Evolutionary conservation across 2,888 invertebrate species (phyloP).

Genomic region (Falcaria lacertinaria): DNA sequence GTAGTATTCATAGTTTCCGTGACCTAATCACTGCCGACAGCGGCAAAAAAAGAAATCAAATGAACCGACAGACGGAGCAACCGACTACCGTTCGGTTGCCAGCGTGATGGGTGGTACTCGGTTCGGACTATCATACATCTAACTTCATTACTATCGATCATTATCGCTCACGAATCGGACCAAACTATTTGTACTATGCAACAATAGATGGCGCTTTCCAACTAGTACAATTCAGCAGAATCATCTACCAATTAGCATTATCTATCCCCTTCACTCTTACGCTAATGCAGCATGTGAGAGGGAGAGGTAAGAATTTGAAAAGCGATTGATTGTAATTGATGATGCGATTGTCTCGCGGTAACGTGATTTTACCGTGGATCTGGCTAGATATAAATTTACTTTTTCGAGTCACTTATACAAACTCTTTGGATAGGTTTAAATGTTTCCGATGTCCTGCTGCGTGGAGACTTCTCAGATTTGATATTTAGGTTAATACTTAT

Average conservation of each 20-base stretch:
- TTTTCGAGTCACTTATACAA: slow-evolving; percentile 3
- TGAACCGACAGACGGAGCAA: slow-evolving; percentile 21
- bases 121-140: slow-evolving; percentile 48
- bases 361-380: slow-evolving; percentile 6
- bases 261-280: slow-evolving; percentile 29
- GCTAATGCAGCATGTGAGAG: slow-evolving; percentile 17
- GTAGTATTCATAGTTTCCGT: not conserved
- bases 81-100: slow-evolving; percentile 66
- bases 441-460: no score
- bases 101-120: slow-evolving; percentile 61
- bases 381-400: not conserved
- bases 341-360: slow-evolving; percentile 65
- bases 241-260: slow-evolving; percentile 70
- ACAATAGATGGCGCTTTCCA: slow-evolving; percentile 75
- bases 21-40: slow-evolving; percentile 13
- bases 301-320: slow-evolving; percentile 43
- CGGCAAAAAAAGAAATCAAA: slow-evolving; percentile 51
- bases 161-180: slow-evolving; percentile 64
- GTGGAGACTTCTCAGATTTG: no score
- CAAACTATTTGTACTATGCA: slow-evolving; percentile 73
- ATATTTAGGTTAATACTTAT: no score
- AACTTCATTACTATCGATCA: slow-evolving; percentile 74
- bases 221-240: slow-evolving; percentile 66
- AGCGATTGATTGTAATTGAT: slow-evolving; percentile 76
- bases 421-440: slow-evolving; percentile 2